Conservation (phyloP, 2,113 vertebrate species). For the Bungarus multicinctus region DNA sequence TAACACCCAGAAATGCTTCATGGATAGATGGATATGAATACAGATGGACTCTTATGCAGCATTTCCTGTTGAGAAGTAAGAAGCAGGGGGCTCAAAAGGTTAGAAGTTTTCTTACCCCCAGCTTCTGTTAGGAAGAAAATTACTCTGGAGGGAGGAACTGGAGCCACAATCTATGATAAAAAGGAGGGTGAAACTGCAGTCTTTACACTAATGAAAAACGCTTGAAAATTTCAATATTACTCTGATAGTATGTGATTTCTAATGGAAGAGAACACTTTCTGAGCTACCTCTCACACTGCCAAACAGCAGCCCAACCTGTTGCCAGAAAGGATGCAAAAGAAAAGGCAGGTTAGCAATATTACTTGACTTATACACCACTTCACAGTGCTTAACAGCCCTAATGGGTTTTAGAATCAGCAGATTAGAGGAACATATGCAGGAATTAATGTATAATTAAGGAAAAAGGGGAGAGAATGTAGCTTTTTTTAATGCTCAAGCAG, state of each 20-base stretch:
- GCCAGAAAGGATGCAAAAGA: not conserved
- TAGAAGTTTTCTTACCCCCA: not conserved
- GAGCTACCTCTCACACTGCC: not conserved
- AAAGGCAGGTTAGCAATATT: not conserved
- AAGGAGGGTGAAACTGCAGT: not conserved
- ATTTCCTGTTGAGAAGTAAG: not conserved
- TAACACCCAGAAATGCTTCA: not conserved
- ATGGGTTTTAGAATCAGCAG: not conserved
- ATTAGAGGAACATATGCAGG: not conserved
- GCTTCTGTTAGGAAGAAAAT: not conserved
- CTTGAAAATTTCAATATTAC: not conserved
- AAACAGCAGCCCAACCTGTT: not conserved
- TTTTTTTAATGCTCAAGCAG: not conserved
- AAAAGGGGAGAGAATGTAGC: not conserved
- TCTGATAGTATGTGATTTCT: not conserved
- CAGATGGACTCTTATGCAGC: not conserved
- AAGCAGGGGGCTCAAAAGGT: not conserved
- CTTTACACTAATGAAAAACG: not conserved
- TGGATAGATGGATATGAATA: not conserved
- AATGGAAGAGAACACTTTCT: not conserved
- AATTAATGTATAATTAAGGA: not conserved
- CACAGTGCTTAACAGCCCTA: not conserved
- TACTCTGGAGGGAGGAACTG: not conserved
- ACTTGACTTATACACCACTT: not conserved
- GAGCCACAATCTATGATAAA: not conserved